Evolutionary conservation across 1,140 invertebrate species (phyloP), one percentile per base, ranked within the genome.

Genomic region (Listronotus oregonensis): DNA sequence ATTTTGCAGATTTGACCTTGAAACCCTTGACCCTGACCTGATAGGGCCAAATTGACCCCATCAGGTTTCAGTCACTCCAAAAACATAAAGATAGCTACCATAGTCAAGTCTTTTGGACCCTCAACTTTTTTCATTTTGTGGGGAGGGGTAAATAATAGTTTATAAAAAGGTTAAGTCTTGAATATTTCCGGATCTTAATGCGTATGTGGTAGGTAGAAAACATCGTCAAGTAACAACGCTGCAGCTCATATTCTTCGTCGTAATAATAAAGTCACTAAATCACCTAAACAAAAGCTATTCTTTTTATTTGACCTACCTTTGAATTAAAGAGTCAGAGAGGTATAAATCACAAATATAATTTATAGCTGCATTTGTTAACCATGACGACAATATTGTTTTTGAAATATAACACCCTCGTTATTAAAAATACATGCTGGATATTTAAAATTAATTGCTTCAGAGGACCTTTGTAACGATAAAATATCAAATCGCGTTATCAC

Each of bases 401-500:
- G 44, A 59, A 59, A 59, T 43, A 27, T 47, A 49, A 59, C 56
- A 59, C 43, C 44, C 21, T 18, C 21, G 56, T 59, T 59, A 59
- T 59, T 59, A 59, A 59, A 59, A 59, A 43, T 59, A 49, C 56
- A 49, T 43, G 56, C 12, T 15, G 44, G 15, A 59, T 59, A 59
- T 59, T 46, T 43, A 32, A 59, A 59, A 59, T 59, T 49, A 59
- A 59, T 59, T 59, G 56, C 56, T 59, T 46, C 56, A 47, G 56
- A 49, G 56, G 56, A 59, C 21, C 17, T 59, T 59, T 49, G 56
- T 49, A 57, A 44, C 40, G 37, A 21, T 57, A 57, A 57, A 57
- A 59, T 59, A 59, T 59, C 40, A 59, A 59, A 59, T 37, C 56
- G 44, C 56, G 47, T 59, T 59, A 59, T 59, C 56, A 47, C 44